Evolutionary conservation across 2,888 invertebrate species (phyloP).

Genomic region (Chrysodeixis includens): DNA sequence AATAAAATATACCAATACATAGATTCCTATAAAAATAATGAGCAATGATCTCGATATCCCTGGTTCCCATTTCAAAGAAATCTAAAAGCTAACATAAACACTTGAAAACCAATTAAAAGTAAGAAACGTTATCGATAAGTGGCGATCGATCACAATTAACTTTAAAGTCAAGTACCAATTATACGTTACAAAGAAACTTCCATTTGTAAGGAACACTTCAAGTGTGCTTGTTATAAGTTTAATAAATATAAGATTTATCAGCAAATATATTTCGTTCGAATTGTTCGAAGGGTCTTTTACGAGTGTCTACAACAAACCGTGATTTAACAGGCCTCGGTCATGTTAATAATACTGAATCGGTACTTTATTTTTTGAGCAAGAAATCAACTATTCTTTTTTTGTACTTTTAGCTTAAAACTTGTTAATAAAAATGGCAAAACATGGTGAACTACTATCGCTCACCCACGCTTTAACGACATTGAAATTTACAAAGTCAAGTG

Average conservation of each 20-base stretch:
- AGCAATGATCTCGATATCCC: no score
- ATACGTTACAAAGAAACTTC: neutral
- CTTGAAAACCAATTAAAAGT: neutral
- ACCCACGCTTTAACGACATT: neutral
- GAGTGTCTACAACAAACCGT: no score
- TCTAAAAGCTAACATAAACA: neutral
- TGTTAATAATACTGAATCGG: no score
- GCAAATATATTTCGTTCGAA: neutral
- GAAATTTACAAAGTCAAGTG: neutral
- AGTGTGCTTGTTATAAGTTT: conserved; percentile 10
- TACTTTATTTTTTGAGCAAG: no score
- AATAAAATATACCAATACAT: no score
- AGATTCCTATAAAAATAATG: no score
- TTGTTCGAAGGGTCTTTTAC: neutral
- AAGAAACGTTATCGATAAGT: neutral
- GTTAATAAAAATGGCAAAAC: no score
- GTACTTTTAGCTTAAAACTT: no score
- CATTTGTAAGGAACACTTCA: conserved; percentile 3
- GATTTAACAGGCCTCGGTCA: no score
- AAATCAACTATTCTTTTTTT: no score
- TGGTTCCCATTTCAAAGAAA: neutral
- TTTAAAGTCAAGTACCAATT: conserved; percentile 1
- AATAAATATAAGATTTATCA: conserved; percentile 17
- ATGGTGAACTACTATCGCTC: neutral
- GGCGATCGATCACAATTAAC: neutral